Base-by-base conservation (phyloP, 2,797 vertebrate species). In the Sebastes nivosus region DNA sequence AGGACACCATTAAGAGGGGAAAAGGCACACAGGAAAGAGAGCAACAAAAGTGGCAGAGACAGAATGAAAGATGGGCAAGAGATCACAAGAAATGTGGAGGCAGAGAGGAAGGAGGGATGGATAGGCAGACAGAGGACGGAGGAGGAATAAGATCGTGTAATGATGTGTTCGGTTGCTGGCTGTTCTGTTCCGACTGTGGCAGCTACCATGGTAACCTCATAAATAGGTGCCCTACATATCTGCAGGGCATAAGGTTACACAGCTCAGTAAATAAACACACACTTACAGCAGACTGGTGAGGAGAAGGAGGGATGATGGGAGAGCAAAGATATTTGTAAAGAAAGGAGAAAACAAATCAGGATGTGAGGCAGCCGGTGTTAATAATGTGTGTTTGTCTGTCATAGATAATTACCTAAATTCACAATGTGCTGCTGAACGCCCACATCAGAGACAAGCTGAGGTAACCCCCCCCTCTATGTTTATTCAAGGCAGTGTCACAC, bases 121-220 rank as follows among this genome's bases (percentile, higher is more conserved):
- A 65, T 52, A 58, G 54, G 25, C 68, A 80, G 59, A 82, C 50
- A 66, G 82, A 75, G 50, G 79, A 87, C 18, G 69, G 50, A 88
- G 80, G 79, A 86, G 86, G 81, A 86, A 73, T 36, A 58, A 87
- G 50, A 85, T 75, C 4, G 54, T 11, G 74, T 85, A 87, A 93
- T 87, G 88, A 92, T 90, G 84, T 86, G 81, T 89, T 90, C 36
- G 75, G 86, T 85, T 89, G 88, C 85, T 87, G 78, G 92, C 86
- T 89, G 90, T 92, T 92, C 89, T 72, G 66, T 83, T 87, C 86
- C 6, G 84, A 83, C 90, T 84, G 79, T 85, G 88, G 90, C 89
- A 93, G 94, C 92, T 94, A 87, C 93, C 94, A 95, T 95, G 94
- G 94, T 91, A 95, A 95, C 94, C 83, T 95, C 93, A 92, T 94